These are phyloP conservation scores for Anthrax anthrax DNA, from an alignment of 2,888 invertebrate genomes.

Conservation along the genomic window DNA sequence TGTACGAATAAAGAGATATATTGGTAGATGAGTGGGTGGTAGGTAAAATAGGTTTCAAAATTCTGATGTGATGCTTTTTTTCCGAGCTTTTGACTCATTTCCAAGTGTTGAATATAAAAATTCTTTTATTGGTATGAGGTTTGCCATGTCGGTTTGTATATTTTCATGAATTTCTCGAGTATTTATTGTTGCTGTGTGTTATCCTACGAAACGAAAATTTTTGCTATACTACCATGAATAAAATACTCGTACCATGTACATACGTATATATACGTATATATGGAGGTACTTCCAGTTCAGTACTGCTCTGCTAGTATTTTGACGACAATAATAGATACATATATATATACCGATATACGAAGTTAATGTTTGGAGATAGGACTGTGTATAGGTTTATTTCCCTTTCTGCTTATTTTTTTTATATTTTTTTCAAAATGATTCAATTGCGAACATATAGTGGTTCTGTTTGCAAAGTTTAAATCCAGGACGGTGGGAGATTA, in stretches of 20 bases:
- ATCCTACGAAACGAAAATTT: not conserved
- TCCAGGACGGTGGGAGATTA: slow-evolving; percentile 6
- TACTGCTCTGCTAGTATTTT: not conserved
- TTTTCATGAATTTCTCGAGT: slow-evolving; percentile 7
- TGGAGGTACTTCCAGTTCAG: no score
- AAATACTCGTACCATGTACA: no score
- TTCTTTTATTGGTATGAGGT: no score
- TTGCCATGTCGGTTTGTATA: not conserved
- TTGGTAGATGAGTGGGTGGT: no score
- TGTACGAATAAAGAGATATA: no score
- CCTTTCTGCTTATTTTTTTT: no score
- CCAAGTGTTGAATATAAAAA: not conserved
- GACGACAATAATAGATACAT: not conserved
- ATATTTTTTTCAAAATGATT: no score
- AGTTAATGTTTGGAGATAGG: slow-evolving; percentile 1
- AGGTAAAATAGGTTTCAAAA: slow-evolving; percentile 7
- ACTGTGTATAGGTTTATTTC: no score
- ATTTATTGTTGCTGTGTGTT: slow-evolving; percentile 1
- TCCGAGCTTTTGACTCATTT: slow-evolving; percentile 7
- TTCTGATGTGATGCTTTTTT: slow-evolving; percentile 6
- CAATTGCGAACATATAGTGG: no score
- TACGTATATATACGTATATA: no score
- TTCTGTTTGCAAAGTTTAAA: not conserved
- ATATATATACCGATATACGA: not conserved
- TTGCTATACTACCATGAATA: no score